Percentiles rank a stretch among this genome's conserved stretches.
These are phyloP conservation scores for Pelvicachromis taeniatus DNA, from an alignment of 2,113 vertebrate species.

Conservation along the genomic window DNA sequence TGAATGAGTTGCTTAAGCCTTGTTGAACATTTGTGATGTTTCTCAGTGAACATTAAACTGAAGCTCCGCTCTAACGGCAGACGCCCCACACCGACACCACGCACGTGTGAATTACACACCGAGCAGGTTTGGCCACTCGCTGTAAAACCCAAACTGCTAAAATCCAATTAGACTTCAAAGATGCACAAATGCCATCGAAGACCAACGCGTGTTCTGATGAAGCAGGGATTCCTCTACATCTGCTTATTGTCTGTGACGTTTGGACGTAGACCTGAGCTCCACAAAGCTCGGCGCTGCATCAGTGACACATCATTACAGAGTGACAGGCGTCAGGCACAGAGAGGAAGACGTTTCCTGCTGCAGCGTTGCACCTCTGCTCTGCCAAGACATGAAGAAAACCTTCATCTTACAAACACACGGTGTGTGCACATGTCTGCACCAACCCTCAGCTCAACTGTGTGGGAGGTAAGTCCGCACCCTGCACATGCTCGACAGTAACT, in stretches of 20 bases:
- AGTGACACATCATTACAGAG: background rate
- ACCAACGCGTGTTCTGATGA: background rate
- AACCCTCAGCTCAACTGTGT: background rate
- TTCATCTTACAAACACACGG: background rate
- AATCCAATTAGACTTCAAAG: background rate
- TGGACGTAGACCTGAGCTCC: background rate
- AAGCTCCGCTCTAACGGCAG: background rate
- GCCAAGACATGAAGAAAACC: background rate
- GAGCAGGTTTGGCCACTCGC: background rate
- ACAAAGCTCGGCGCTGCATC: background rate
- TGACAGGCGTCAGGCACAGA: background rate
- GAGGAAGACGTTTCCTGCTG: background rate
- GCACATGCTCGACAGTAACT: background rate
- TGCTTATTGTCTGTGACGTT: background rate
- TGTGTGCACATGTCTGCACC: background rate
- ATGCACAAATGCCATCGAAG: background rate
- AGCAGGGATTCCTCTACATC: background rate
- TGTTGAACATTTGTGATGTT: background rate
- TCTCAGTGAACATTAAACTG: background rate
- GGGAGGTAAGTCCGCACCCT: background rate
- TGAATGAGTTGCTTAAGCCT: no score
- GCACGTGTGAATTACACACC: background rate
- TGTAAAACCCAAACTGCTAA: fast-evolving
- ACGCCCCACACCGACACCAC: background rate
- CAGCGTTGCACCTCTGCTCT: background rate